Base-by-base conservation (phyloP, 2,888 invertebrate species). In the Galeruca laticollis region DNA sequence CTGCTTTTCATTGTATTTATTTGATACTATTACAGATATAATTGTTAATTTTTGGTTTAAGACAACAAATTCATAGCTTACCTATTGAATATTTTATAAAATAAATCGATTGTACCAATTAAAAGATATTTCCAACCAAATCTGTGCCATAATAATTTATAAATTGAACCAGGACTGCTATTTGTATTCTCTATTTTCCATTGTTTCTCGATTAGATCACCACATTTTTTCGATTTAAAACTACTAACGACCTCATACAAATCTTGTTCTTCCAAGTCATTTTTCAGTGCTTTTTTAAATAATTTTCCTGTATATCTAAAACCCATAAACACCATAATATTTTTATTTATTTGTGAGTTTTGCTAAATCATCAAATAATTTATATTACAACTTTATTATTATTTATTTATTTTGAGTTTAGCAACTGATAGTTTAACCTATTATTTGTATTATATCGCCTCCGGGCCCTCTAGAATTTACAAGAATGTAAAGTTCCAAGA, bases 251-350 rank as follows among this genome's bases (percentile, higher is more conserved):
- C 86, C 74, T 87, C 85, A 76, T 88, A 90, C 20, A 91, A 81
- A 78, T 91, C 90, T 43, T 87, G 85, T 54, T 89, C 87, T 78
- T 89, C 88, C 43, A 93, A 87, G 76, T 92, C 91, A 20, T 89
- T 87, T 67, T 86, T 89, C 72, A 88, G 88, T 6, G 92, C 92
- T 70, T 89, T 87, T 81, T 88, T 88, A 78, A 93, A 92, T 26
- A 79, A 51, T 18, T 70, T 70, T 35, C 54, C 49, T 1, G 75
- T 74, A 54, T 77, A 77, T 21, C 78, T 78, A 47, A 60, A 76
- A 72, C 21, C 64, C 68, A 11, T 5, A 56, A 10, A 43, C 20
- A 26, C 18, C n/a, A n/a, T n/a, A n/a, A n/a, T n/a, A n/a, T n/a
- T n/a, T n/a, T n/a, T n/a, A n/a, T n/a, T n/a, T n/a, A n/a, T n/a